phyloP scores from a whole-genome alignment of 1,140 invertebrate species.

The Drosophila carrolli region DNA sequence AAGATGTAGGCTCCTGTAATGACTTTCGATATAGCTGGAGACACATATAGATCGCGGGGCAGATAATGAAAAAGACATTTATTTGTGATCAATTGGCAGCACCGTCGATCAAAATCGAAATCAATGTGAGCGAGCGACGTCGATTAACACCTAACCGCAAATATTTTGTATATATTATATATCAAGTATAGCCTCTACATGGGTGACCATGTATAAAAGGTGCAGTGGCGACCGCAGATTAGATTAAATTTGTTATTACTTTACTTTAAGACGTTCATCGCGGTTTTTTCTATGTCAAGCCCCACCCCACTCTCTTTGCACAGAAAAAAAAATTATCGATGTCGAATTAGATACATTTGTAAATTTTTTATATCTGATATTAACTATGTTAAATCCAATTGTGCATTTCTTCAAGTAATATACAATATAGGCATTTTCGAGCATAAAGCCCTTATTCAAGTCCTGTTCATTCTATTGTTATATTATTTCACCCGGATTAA shows the following conservation, averaged over 20 bases:
- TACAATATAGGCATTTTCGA: too few species aligned
- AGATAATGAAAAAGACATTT: slow-evolving; percentile 38
- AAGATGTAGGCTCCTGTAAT: slow-evolving; percentile 9
- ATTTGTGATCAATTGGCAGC: slow-evolving; percentile 57
- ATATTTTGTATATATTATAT: slow-evolving; percentile 31
- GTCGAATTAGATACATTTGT: too few species aligned
- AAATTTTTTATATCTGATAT: background rate
- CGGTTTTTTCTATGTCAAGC: slow-evolving; percentile 16
- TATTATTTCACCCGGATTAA: too few species aligned
- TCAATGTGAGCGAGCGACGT: slow-evolving; percentile 54
- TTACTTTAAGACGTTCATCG: slow-evolving; percentile 65
- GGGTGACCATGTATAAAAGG: slow-evolving; percentile 21
- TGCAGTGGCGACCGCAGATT: slow-evolving; percentile 67
- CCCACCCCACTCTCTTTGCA: slow-evolving; percentile 35
- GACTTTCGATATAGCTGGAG: slow-evolving; percentile 18
- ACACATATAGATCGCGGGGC: slow-evolving; percentile 27
- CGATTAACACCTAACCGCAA: slow-evolving; percentile 76
- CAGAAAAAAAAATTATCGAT: background rate
- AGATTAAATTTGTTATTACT: slow-evolving; percentile 80
- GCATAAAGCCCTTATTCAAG: too few species aligned
- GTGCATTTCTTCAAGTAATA: too few species aligned
- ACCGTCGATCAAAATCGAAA: slow-evolving; percentile 45
- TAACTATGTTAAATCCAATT: too few species aligned
- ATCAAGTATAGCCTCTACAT: slow-evolving; percentile 15
- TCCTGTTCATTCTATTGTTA: too few species aligned